Conservation (phyloP, 2,113 vertebrate species). For the Petromus typicus region DNA sequence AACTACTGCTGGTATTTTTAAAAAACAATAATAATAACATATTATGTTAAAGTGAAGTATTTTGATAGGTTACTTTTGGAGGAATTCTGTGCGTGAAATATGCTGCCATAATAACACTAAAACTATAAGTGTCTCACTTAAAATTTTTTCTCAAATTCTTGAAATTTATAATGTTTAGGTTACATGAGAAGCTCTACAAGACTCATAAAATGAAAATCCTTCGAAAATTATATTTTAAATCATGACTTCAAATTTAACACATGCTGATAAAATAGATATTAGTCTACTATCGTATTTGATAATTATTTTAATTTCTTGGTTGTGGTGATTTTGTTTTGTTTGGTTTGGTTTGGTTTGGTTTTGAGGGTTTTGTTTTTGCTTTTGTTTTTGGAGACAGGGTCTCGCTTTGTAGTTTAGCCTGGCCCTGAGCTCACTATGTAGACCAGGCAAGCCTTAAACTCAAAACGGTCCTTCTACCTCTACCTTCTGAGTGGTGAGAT, state of each 20-base stretch:
- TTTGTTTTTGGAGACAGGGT: no score
- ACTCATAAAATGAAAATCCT: neutral
- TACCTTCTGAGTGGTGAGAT: no score
- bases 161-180: neutral
- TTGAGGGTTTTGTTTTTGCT: no score
- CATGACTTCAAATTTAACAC: neutral
- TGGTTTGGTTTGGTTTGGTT: no score
- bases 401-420: no score
- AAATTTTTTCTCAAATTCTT: neutral
- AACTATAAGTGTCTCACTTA: neutral
- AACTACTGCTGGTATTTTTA: neutral
- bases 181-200: neutral
- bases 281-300: no score
- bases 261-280: neutral
- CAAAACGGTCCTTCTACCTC: no score
- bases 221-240: slow-evolving; percentile 28
- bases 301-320: no score
- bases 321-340: no score
- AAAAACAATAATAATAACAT: neutral
- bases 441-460: no score
- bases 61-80: neutral
- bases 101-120: neutral
- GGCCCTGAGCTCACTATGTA: no score
- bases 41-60: neutral
- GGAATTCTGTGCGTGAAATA: neutral